Evolutionary conservation across 2,888 invertebrate species (phyloP).

Genomic region (Ceratothoa steindachneri): DNA sequence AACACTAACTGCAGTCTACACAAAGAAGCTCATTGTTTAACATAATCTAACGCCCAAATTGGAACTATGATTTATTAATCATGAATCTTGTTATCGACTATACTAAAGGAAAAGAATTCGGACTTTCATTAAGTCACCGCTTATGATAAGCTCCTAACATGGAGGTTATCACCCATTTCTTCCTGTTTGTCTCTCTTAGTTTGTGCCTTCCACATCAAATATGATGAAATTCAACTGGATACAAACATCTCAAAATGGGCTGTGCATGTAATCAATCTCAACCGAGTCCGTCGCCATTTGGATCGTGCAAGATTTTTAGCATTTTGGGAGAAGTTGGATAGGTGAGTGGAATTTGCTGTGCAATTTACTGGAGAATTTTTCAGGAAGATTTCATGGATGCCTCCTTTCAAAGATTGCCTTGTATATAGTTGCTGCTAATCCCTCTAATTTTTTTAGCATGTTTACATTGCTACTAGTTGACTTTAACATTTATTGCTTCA

Average conservation of each 20-base stretch:
- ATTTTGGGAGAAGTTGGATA: conserved; percentile 96
- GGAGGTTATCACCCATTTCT: too few species aligned
- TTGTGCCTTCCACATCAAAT: conserved; percentile 94
- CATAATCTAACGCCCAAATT: too few species aligned
- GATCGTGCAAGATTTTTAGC: conserved; percentile 91
- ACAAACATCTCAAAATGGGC: conserved; percentile 95
- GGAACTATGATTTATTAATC: too few species aligned
- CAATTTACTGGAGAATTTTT: conserved; percentile 4
- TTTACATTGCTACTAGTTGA: background rate
- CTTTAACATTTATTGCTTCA: background rate
- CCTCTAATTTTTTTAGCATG: background rate
- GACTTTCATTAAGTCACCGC: too few species aligned
- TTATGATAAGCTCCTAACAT: too few species aligned
- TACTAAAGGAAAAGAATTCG: too few species aligned
- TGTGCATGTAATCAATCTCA: conserved; percentile 85
- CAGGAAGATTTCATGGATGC: background rate
- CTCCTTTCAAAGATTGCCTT: background rate
- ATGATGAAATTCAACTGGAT: conserved; percentile 90
- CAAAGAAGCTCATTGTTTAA: too few species aligned
- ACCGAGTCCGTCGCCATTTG: conserved; percentile 88
- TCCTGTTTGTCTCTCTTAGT: conserved; percentile 68
- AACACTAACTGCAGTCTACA: too few species aligned
- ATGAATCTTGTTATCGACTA: too few species aligned
- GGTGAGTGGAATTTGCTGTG: conserved; percentile 62
- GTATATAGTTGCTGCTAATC: background rate